A percentile compares a stretch with the other conserved stretches of the same genome.
These are phyloP conservation scores for Glaucomys volans DNA, from an alignment of 2,113 vertebrate genomes.

Conservation along the genomic window DNA sequence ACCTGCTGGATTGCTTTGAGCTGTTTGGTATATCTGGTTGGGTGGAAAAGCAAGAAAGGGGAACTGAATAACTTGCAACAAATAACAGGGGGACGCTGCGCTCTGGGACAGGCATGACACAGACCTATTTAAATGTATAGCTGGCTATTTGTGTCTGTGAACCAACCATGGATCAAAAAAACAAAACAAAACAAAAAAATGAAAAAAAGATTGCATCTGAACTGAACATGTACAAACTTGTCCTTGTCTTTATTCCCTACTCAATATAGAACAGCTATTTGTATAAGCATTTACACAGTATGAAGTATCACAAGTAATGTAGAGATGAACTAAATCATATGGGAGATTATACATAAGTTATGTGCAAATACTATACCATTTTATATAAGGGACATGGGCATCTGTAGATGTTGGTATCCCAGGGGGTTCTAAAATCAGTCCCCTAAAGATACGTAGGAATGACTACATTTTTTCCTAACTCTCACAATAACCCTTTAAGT, in stretches of 20 bases:
- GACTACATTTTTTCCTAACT: not conserved
- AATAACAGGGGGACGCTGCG: too few species aligned
- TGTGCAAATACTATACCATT: not conserved
- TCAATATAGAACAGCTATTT: not conserved
- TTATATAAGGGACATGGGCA: not conserved
- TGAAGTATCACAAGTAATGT: not conserved
- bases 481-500: not conserved
- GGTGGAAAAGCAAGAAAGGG: not conserved
- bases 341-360: not conserved
- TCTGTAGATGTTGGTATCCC: not conserved
- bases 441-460: too few species aligned
- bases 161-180: not conserved
- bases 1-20: not conserved
- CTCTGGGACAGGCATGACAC: not conserved
- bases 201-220: not conserved
- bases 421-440: not conserved
- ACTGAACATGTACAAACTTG: not conserved
- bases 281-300: not conserved
- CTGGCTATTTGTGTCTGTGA: not conserved
- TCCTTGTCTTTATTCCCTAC: not conserved
- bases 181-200: too few species aligned
- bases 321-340: not conserved
- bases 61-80: rapidly evolving
- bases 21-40: not conserved
- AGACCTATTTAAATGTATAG: not conserved